Evolutionary conservation across 2,113 vertebrate species (phyloP).

Genomic region (Holacanthus passer): DNA sequence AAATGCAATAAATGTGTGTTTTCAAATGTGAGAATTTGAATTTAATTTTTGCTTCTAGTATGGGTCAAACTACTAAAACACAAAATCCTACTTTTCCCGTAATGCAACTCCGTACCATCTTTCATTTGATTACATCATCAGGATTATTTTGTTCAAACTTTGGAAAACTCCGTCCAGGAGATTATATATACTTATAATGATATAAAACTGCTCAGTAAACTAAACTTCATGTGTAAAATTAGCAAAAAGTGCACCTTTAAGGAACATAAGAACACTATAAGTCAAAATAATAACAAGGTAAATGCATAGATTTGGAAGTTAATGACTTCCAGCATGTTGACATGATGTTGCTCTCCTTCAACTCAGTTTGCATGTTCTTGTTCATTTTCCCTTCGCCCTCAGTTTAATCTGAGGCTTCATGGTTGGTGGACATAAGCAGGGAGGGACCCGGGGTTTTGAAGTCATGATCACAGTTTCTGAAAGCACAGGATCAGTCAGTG

Average conservation of each 20-base stretch:
- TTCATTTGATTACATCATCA: neutral
- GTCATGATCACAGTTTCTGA: constrained; percentile 75
- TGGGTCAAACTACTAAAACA: too few species aligned
- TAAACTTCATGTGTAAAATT: neutral
- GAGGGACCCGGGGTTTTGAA: constrained; percentile 73
- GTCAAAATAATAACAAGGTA: constrained; percentile 4
- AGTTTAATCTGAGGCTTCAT: constrained; percentile 66
- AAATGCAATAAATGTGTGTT: too few species aligned
- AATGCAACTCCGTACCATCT: neutral
- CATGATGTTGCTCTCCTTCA: constrained; percentile 21
- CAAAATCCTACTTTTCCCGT: constrained; percentile 1
- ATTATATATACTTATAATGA: too few species aligned
- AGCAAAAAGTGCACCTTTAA: neutral
- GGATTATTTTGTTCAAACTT: neutral
- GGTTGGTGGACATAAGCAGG: constrained; percentile 66
- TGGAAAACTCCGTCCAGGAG: neutral
- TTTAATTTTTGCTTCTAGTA: too few species aligned
- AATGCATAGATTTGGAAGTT: constrained; percentile 12
- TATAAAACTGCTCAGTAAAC: too few species aligned
- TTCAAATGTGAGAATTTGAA: too few species aligned
- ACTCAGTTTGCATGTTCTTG: constrained; percentile 49
- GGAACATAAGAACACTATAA: neutral
- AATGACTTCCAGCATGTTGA: constrained; percentile 33
- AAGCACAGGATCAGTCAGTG: constrained; percentile 79
- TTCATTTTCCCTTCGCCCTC: constrained; percentile 44